A percentile compares a stretch with the other conserved stretches of the same genome.
These are phyloP conservation scores for Euwallacea fornicatus DNA, from an alignment of 1,140 invertebrate species.

Conservation along the genomic window DNA sequence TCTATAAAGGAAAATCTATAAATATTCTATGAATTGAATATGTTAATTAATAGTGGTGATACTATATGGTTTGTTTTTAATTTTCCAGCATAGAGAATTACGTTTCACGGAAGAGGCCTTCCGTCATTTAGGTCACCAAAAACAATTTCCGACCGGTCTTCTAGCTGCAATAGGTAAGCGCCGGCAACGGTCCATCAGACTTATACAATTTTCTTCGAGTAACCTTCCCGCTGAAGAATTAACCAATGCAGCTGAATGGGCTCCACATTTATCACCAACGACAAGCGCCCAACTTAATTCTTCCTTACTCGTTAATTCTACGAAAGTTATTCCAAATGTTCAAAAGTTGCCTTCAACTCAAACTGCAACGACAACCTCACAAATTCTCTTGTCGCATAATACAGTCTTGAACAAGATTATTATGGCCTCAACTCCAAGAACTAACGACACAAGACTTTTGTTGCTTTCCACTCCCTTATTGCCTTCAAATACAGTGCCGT, in stretches of 20 bases:
- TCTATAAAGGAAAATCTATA: too few relatives aligned
- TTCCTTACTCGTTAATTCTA: too few relatives aligned
- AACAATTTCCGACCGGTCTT: constrained; percentile 1
- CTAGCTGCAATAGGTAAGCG: neutral
- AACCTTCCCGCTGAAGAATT: too few relatives aligned
- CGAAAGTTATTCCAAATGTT: too few relatives aligned
- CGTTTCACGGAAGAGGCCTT: constrained; percentile 23
- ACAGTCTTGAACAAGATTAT: constrained; percentile 1
- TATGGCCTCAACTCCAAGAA: constrained; percentile 5
- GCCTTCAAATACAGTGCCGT: neutral
- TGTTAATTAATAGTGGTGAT: too few relatives aligned
- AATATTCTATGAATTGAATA: too few relatives aligned
- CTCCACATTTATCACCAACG: too few relatives aligned
- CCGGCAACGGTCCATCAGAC: neutral
- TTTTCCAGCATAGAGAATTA: constrained; percentile 18
- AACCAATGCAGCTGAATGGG: too few relatives aligned
- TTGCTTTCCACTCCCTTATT: constrained; percentile 13
- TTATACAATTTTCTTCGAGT: constrained; percentile 3
- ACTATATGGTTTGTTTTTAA: too few relatives aligned
- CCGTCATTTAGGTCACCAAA: neutral
- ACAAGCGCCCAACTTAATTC: too few relatives aligned
- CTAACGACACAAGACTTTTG: constrained; percentile 1
- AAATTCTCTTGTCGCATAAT: neutral
- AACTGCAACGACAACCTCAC: too few relatives aligned
- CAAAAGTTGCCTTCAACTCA: too few relatives aligned